phyloP scores from a whole-genome alignment of 2,888 invertebrate genomes.

The Stratiomys singularior region DNA sequence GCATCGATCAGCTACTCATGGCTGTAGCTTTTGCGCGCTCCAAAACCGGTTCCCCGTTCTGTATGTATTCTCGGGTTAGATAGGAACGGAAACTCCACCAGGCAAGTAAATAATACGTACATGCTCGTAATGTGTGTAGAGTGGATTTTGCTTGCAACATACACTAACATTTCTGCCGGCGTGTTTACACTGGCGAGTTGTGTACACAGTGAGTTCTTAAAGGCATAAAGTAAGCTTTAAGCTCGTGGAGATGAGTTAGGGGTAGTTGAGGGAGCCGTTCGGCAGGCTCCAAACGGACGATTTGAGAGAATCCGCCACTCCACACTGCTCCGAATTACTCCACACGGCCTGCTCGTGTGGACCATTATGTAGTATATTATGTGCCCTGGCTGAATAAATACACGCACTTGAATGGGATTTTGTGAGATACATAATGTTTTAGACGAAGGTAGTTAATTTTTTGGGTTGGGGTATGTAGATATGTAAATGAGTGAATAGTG shows the following conservation, averaged over 20 bases:
- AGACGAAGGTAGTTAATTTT: constrained; percentile 32
- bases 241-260: constrained; percentile 19
- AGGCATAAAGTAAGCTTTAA: constrained; percentile 41
- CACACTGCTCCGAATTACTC: background rate
- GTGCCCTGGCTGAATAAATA: constrained; percentile 16
- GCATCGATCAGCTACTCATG: background rate
- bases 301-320: constrained; percentile 21
- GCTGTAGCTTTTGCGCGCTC: background rate
- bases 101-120: background rate
- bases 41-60: constrained; percentile 40
- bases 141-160: constrained; percentile 24
- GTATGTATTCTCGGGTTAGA: background rate
- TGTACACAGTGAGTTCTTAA: constrained; percentile 40
- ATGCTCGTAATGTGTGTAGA: background rate
- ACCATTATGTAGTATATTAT: constrained; percentile 34
- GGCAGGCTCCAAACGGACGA: constrained; percentile 29
- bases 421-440: constrained; percentile 29
- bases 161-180: constrained; percentile 36
- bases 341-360: constrained; percentile 19
- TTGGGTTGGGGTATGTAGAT: background rate
- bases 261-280: background rate
- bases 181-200: constrained; percentile 39
- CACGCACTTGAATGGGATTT: constrained; percentile 45
- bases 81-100: background rate
- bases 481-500: constrained; percentile 26